Percentiles rank a stretch among this genome's conserved stretches.
Conservation (phyloP, 2,113 vertebrate species). For the Myanophis thanlyinensis region DNA sequence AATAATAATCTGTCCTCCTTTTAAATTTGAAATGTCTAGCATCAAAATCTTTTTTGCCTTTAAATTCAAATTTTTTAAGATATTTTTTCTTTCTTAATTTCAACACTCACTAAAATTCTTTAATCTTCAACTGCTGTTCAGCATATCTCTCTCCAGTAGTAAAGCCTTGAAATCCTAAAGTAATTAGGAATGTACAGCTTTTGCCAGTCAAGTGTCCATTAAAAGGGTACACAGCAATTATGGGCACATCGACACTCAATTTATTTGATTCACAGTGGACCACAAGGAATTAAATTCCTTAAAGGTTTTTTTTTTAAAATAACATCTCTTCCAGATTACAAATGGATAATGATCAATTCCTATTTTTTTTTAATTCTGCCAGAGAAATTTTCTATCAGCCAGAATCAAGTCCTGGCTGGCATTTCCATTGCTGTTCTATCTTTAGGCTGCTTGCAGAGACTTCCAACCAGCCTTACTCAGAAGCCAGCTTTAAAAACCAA, state of each 20-base stretch:
- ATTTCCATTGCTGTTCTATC: neutral
- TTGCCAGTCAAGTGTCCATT: neutral
- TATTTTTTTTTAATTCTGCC: neutral
- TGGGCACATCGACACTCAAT: neutral
- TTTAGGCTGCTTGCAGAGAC: neutral
- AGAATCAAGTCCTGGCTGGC: neutral
- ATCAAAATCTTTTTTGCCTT: neutral
- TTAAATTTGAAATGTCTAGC: neutral
- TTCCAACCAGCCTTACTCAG: neutral
- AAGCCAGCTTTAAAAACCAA: neutral
- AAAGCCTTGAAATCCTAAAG: neutral
- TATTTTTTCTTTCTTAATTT: neutral
- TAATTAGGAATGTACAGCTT: neutral
- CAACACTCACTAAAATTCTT: neutral
- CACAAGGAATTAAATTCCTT: neutral
- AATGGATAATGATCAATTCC: neutral
- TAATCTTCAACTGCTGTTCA: neutral
- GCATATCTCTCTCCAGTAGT: neutral
- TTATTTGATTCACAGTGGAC: neutral
- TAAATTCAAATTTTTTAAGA: neutral
- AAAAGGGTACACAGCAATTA: neutral
- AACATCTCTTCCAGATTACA: neutral
- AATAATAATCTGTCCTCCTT: neutral
- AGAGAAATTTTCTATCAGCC: neutral
- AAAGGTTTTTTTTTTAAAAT: no score